These are phyloP conservation scores for Spea hammondii DNA, from an alignment of 2,797 vertebrate species.

Conservation along the genomic window DNA sequence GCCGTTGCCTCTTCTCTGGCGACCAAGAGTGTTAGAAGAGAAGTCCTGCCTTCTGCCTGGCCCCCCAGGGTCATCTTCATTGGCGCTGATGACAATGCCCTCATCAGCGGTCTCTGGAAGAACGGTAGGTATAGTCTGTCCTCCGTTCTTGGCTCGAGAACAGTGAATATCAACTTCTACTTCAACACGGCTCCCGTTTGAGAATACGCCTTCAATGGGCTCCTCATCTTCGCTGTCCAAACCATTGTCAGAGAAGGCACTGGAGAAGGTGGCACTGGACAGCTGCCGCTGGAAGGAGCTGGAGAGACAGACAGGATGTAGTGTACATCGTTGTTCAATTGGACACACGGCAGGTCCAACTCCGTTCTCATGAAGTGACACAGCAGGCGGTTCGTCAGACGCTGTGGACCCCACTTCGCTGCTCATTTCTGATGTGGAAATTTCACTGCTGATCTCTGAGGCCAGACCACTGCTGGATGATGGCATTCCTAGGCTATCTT, in stretches of 20 bases:
- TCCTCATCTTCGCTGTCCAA: slow-evolving; percentile 96
- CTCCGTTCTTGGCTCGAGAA: slow-evolving; percentile 65
- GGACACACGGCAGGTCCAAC: slow-evolving; percentile 66
- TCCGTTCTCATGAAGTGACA: slow-evolving; percentile 73
- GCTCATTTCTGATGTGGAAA: slow-evolving; percentile 98
- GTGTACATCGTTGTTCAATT: slow-evolving; percentile 78
- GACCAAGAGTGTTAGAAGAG: slow-evolving; percentile 62
- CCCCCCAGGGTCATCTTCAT: slow-evolving; percentile 63
- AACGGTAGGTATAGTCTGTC: slow-evolving; percentile 50
- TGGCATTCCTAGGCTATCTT: slow-evolving; percentile 75
- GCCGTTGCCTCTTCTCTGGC: slow-evolving; percentile 82
- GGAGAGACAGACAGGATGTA: slow-evolving; percentile 80
- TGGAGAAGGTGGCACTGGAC: slow-evolving; percentile 94
- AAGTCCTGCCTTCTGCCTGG: slow-evolving; percentile 49
- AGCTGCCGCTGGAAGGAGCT: slow-evolving; percentile 91
- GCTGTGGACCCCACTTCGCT: slow-evolving; percentile 97
- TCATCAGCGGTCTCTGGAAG: slow-evolving; percentile 73
- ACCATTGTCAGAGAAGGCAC: slow-evolving; percentile 93
- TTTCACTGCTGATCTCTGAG: slow-evolving; percentile 93
- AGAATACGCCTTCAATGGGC: slow-evolving; percentile 93
- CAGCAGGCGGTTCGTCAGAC: slow-evolving; percentile 84
- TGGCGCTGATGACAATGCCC: slow-evolving; percentile 71
- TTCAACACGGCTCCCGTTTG: slow-evolving; percentile 90
- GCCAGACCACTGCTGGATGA: slow-evolving; percentile 89
- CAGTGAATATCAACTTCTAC: slow-evolving; percentile 94